Base-by-base conservation (phyloP, 2,797 vertebrate genomes). In the Lagocephalus sceleratus region DNA sequence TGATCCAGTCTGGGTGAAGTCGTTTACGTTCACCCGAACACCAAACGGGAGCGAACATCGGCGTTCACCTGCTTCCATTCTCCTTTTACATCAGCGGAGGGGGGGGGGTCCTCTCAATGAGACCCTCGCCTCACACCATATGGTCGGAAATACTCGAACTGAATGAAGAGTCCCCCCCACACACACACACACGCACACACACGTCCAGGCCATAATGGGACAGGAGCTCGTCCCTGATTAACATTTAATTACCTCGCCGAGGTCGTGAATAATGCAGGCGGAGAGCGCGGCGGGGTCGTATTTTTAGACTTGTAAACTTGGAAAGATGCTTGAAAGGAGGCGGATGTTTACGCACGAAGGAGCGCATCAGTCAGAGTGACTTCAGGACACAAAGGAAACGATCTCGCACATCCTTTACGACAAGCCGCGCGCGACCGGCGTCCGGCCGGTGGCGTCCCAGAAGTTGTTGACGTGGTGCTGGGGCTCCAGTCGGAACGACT, bases 171-270 rank as follows among this genome's bases (percentile, higher is more conserved):
- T n/a, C n/a, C n/a, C n/a, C n/a, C n/a, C n/a, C 12, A 3, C 17
- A n/a, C 38, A 50, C 47, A 61, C 6, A 63, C 23, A 59, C 46
- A 58, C 5, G 63, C 40, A 55, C 56, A 65, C 41, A 57, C 54
- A 54, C 23, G 42, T 5, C 62, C 40, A 47, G 41, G 5, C 56
- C 62, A 65, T 38, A 56, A 63, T 32, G 52, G 55, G 74, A 79
- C 72, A 74, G 73, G 57, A 60, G 71, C 70, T 63, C 26, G 49
- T 74, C 68, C 68, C 73, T 64, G 76, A 89, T 91, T 87, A 90
- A 90, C 79, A 88, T 90, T 90, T 88, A 87, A 91, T 91, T 89
- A 85, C 82, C 66, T 78, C 75, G 84, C 78, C 80, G 76, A 81
- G 66, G 75, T 38, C 20, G 43, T 90, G 69, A 91, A 91, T 90